Conservation (phyloP, 1,140 invertebrate species). For the Polyergus mexicanus region DNA sequence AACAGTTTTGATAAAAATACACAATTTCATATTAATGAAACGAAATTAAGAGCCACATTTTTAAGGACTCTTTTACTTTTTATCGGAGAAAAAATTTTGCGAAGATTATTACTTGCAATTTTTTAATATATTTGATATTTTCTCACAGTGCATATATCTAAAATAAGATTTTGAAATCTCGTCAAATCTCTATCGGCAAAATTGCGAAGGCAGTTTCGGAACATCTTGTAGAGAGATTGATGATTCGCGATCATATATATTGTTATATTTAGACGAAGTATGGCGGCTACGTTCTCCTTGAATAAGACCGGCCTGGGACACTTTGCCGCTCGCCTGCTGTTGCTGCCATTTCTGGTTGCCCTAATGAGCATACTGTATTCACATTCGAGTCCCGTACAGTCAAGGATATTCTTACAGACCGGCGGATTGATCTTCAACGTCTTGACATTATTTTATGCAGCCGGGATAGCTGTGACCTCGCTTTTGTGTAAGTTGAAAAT, state of each 20-base stretch:
- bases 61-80: neutral
- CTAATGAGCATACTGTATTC: conserved; percentile 94
- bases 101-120: neutral
- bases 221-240: neutral
- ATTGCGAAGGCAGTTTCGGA: neutral
- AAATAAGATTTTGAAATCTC: neutral
- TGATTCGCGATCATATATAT: conserved; percentile 1
- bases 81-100: neutral
- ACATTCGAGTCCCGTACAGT: conserved; percentile 82
- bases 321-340: conserved; percentile 90
- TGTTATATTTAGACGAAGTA: conserved; percentile 89
- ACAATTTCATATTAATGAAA: neutral
- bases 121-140: conserved; percentile 14
- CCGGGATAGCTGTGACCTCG: conserved; percentile 93
- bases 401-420: conserved; percentile 84
- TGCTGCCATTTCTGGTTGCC: conserved; percentile 92
- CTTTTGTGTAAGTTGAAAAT: conserved; percentile 90
- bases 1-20: neutral
- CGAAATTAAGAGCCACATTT: conserved; percentile 4
- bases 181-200: neutral
- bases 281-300: conserved; percentile 92
- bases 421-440: conserved; percentile 93
- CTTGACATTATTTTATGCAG: conserved; percentile 92
- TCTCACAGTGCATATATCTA: neutral
- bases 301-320: conserved; percentile 91